A percentile compares a stretch with the other conserved stretches of the same genome.
Evolutionary conservation across 2,888 invertebrate genomes (phyloP).

Genomic region (Harpalus rufipes): DNA sequence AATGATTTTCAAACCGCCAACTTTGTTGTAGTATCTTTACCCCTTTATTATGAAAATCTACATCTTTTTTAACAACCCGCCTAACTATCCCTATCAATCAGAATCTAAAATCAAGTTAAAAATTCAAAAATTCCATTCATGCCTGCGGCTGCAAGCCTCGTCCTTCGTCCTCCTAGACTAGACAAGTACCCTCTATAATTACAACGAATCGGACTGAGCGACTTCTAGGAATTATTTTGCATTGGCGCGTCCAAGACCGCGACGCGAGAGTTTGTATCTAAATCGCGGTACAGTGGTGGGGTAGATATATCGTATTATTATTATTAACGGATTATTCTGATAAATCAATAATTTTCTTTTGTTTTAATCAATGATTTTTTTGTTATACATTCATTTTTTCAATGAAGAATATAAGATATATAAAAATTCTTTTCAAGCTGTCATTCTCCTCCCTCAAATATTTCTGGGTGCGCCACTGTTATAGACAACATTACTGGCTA

Average conservation of each 20-base stretch:
- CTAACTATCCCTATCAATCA: constrained; percentile 10
- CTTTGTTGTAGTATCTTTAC: neutral
- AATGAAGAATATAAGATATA: too few relatives aligned
- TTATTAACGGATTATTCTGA: too few relatives aligned
- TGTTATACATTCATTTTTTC: too few relatives aligned
- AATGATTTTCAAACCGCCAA: neutral
- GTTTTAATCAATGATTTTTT: too few relatives aligned
- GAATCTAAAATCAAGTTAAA: constrained; percentile 10
- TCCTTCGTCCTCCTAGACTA: constrained; percentile 12
- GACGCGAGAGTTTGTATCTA: constrained; percentile 5
- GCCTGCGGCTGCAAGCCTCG: neutral
- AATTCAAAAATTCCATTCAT: constrained; percentile 35
- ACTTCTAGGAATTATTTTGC: constrained; percentile 58
- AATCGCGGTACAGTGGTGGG: constrained; percentile 31
- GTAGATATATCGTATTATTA: constrained; percentile 60
- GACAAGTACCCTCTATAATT: constrained; percentile 54
- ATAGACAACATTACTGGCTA: constrained; percentile 50
- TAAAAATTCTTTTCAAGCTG: too few relatives aligned
- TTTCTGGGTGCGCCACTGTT: too few relatives aligned
- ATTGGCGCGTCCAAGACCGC: constrained; percentile 28
- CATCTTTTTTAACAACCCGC: neutral
- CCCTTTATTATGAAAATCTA: neutral
- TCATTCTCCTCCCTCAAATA: too few relatives aligned
- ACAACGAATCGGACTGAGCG: constrained; percentile 28
- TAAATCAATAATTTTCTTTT: too few relatives aligned